Conservation (phyloP, 2,797 vertebrate genomes). For the Hyperoplus immaculatus region DNA sequence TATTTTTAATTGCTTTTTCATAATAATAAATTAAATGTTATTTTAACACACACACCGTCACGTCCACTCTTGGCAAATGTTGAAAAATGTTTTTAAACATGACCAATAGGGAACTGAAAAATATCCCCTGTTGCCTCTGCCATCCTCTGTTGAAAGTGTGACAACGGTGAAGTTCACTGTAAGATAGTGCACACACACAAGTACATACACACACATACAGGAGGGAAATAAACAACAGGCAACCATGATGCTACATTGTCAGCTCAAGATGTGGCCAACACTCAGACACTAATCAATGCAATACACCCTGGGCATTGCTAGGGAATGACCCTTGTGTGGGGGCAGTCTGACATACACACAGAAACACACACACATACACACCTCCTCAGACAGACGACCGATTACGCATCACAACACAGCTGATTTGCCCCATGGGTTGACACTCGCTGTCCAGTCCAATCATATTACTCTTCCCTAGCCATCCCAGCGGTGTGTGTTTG, state of each 20-base stretch:
- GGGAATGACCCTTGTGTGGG: slow-evolving; percentile 58
- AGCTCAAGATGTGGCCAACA: slow-evolving; percentile 60
- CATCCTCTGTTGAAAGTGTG: too few relatives aligned
- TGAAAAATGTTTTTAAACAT: too few relatives aligned
- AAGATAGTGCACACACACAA: slow-evolving; percentile 8
- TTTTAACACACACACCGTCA: too few relatives aligned
- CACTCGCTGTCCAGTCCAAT: slow-evolving; percentile 79
- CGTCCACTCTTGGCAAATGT: too few relatives aligned
- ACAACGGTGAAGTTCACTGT: too few relatives aligned
- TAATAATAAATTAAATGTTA: too few relatives aligned
- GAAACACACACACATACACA: slow-evolving; percentile 38
- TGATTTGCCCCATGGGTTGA: slow-evolving; percentile 81
- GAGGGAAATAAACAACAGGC: slow-evolving; percentile 10
- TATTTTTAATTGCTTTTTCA: too few relatives aligned
- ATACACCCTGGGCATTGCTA: slow-evolving; percentile 67
- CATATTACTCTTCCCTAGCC: slow-evolving; percentile 50
- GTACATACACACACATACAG: slow-evolving; percentile 4
- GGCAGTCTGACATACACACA: slow-evolving; percentile 50
- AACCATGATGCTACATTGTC: slow-evolving; percentile 15
- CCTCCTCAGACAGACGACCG: slow-evolving; percentile 66
- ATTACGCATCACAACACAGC: slow-evolving; percentile 80
- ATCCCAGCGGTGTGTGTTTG: slow-evolving; percentile 54
- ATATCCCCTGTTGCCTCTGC: too few relatives aligned
- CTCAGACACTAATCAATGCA: slow-evolving; percentile 72
- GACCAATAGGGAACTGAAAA: too few relatives aligned